Evolutionary conservation across 2,797 vertebrate species (phyloP).

Genomic region (Rhynchotus rufescens): DNA sequence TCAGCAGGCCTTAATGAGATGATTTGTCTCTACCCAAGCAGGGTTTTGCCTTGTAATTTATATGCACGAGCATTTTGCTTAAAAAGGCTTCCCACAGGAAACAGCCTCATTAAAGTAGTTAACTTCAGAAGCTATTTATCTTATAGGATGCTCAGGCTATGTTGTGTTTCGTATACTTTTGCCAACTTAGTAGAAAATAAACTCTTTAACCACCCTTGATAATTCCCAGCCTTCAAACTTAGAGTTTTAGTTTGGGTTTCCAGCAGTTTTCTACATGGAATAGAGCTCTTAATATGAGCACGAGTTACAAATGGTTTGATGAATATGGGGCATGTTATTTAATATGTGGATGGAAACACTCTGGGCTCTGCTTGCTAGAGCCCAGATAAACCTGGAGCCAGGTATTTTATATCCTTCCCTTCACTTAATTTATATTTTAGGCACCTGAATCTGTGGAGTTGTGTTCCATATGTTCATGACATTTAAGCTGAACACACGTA

Average conservation of each 20-base stretch:
- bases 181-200: not conserved
- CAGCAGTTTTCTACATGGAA: not conserved
- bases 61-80: slow-evolving; percentile 9
- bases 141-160: not conserved
- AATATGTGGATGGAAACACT: not conserved
- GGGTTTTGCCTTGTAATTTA: not conserved
- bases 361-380: accelerated
- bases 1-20: slow-evolving; percentile 8
- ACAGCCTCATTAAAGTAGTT: not conserved
- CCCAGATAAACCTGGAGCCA: not conserved
- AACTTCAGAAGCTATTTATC: not conserved
- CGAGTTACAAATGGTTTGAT: not conserved
- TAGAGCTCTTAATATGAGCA: not conserved
- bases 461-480: not conserved
- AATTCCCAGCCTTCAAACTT: not conserved
- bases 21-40: not conserved
- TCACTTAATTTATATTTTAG: not conserved
- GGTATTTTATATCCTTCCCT: not conserved
- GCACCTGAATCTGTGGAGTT: not conserved
- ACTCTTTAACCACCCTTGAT: not conserved
- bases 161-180: not conserved
- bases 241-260: not conserved
- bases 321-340: not conserved
- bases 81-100: not conserved
- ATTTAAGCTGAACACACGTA: not conserved